phyloP scores from a whole-genome alignment of 2,797 vertebrate genomes.

The Pteropus rufus region DNA sequence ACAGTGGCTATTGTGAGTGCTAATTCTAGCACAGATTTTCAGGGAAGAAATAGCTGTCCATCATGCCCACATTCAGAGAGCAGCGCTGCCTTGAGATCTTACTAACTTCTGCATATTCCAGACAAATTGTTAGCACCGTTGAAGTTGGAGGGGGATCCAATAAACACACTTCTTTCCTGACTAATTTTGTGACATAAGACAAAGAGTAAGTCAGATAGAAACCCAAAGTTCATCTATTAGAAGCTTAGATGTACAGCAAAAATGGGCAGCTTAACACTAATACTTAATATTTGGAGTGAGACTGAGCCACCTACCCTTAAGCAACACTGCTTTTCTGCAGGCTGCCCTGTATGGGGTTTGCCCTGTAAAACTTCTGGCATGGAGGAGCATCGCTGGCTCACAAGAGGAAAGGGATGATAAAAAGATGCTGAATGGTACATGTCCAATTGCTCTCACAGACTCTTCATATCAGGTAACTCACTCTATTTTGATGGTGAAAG shows the following conservation, averaged over 20 bases:
- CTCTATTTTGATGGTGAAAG: neutral
- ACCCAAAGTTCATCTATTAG: neutral
- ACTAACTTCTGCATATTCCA: neutral
- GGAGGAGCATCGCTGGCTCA: neutral
- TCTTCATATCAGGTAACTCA: neutral
- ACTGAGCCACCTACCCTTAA: neutral
- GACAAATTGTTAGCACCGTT: neutral
- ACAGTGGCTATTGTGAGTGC: neutral
- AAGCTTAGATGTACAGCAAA: neutral
- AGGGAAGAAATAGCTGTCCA: neutral
- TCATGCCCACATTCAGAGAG: neutral
- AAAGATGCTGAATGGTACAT: neutral
- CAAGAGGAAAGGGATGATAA: neutral
- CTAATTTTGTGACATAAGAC: neutral
- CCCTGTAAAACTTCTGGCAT: neutral
- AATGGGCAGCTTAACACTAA: neutral
- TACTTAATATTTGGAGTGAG: neutral
- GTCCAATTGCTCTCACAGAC: neutral
- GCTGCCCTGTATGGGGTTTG: neutral
- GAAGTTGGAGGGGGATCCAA: neutral
- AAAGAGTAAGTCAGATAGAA: neutral
- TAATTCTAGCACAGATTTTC: neutral
- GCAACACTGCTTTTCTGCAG: neutral
- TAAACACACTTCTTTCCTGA: neutral
- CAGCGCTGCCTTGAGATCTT: neutral